Evolutionary conservation across 37 sponge, comb jelly and placozoan species (phyloP), one percentile per base, ranked within the genome.

Genomic region (Aphrocallistes beatrix): DNA sequence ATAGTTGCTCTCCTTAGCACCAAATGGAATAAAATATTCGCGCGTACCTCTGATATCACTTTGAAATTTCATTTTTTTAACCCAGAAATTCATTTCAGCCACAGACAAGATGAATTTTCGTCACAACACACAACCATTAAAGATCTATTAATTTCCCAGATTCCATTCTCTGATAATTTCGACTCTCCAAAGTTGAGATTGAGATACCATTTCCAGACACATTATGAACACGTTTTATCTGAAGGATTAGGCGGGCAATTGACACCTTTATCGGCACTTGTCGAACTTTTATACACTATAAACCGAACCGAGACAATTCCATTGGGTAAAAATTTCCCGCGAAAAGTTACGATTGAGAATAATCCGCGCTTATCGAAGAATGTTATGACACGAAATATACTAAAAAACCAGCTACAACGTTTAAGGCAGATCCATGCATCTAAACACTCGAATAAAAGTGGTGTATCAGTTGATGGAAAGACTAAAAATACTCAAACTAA

Each of bases 21-120:
- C 10, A 60, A 60, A 60, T 60, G 75, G 75, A 60, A 60, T 21
- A 60, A 60, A 60, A 21, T 60, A 25, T 60, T 60, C 75, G 75
- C 75, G 34, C 10, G 75, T 25, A 25, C 75, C 10, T 19, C 75
- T 13, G 75, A 60, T 28, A 25, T 60, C 1, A 60, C 75, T 60
- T 25, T 60, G 10, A 30, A 60, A 3, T 60, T 19, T 13, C 28
- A 60, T 3, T 60, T 60, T 60, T 60, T 30, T 3, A 28, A 60
- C 34, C 8, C 75, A 19, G 28, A 60, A 60, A 13, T 60, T 6
- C 28, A 6, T 25, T 6, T 25, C 34, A 19, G 6, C 3, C 75
- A 21, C 6, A 32, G 3, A 25, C 75, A 19, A 25, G n/a, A 60
- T 28, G 28, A 60, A 19, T 60, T 60, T 60, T 1, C n/a, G n/a